Base-by-base conservation (phyloP, 2,113 vertebrate species). In the Anarrhichthys ocellatus region DNA sequence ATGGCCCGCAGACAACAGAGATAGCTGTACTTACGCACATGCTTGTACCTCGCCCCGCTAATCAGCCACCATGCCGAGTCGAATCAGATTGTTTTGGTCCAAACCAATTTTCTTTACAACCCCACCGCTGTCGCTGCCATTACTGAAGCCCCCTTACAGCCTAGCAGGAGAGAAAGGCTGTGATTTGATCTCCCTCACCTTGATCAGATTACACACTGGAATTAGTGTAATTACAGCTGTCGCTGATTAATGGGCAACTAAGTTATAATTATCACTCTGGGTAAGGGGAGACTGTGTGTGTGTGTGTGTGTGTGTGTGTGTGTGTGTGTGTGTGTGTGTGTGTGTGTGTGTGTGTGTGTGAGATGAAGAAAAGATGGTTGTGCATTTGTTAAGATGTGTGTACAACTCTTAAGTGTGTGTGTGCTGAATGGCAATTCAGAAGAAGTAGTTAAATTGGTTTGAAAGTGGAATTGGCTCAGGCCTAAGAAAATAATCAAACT, bases 161-260 rank as follows among this genome's bases (percentile, higher is more conserved):
- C 56, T 20, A 48, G 78, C 59, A 38, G 83, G 78, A 85, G 70
- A 78, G 75, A 73, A 3, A 82, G 70, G 63, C 80, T 74, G 61
- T 83, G 87, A 93, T 93, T 92, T 89, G 79, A 92, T 94, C 91
- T 82, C 69, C 46, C 77, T 86, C 82, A 90, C 90, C 88, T 90
- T 87, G 82, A 90, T 92, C 91, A 87, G 89, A 94, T 94, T 92
- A 93, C 88, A 91, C 90, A 78, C 80, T 79, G 46, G 81, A 91
- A 92, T 91, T 92, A 89, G 84, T 87, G 75, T 94, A 93, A 94
- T 93, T 94, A 93, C 91, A 91, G 84, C 89, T 85, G 87, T 88
- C 75, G 75, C 86, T 90, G 89, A 94, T 95, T 92, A 94, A 94
- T 93, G 87, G 75, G 81, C 32, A 88, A 61, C 59, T 61, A 34